These are phyloP conservation scores for Trissolcus brochymenae DNA, from an alignment of 2,888 invertebrate species.

Conservation along the genomic window DNA sequence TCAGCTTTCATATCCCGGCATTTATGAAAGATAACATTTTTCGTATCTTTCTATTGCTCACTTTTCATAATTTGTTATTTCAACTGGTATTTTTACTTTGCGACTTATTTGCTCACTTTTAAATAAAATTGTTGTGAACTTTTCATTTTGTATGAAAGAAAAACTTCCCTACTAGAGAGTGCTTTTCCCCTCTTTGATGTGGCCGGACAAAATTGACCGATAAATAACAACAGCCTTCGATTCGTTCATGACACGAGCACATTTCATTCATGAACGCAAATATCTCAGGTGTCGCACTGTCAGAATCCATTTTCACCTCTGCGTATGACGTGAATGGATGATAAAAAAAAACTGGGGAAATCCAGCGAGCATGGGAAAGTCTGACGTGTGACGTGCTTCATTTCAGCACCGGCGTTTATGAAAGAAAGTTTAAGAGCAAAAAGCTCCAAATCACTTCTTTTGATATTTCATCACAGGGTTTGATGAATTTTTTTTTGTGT, in stretches of 20 bases:
- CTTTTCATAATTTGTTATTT: background rate
- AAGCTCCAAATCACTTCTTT: no score
- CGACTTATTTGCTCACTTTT: no score
- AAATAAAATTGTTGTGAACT: no score
- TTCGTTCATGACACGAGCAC: constrained; percentile 28
- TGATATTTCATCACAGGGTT: background rate
- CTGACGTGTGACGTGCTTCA: background rate
- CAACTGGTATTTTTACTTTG: no score
- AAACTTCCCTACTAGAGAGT: no score
- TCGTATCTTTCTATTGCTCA: background rate
- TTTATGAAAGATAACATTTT: no score
- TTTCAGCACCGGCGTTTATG: constrained; percentile 1
- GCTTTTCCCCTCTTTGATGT: background rate
- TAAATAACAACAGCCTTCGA: constrained; percentile 21
- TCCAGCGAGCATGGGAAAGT: constrained; percentile 15
- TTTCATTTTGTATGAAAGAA: no score
- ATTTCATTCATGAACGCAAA: constrained; percentile 40
- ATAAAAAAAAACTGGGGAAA: constrained; percentile 26
- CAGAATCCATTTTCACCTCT: constrained; percentile 17
- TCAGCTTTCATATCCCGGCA: no score
- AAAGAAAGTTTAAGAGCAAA: constrained; percentile 2
- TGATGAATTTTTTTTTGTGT: constrained; percentile 1
- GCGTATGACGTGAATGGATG: constrained; percentile 27
- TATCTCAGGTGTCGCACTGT: constrained; percentile 14
- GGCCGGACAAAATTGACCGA: constrained; percentile 15